phyloP scores from a whole-genome alignment of 2,888 invertebrate species.

The Xiphydria camelus region DNA sequence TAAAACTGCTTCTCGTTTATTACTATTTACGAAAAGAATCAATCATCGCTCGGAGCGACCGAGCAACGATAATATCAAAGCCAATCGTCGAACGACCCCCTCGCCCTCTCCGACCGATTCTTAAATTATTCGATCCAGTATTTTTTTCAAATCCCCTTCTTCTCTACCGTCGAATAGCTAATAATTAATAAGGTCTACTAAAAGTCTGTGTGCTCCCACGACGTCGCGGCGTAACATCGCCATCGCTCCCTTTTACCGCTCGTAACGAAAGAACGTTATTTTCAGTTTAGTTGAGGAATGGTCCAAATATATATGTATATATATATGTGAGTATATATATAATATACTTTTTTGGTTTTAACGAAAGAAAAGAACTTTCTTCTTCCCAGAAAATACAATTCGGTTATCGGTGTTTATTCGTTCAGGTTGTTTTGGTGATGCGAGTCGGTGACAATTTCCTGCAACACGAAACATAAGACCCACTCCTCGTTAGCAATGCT shows the following conservation, averaged over 20 bases:
- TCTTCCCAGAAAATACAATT: conserved; percentile 57
- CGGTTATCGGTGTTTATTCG: conserved; percentile 52
- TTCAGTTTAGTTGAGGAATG: conserved; percentile 56
- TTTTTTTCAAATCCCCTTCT: conserved; percentile 27
- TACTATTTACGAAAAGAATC: conserved; percentile 5
- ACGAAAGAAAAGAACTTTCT: conserved; percentile 57
- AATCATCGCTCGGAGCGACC: conserved; percentile 4
- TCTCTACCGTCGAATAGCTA: conserved; percentile 23
- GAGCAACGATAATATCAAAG: conserved; percentile 1
- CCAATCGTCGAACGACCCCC: not conserved
- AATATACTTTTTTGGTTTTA: conserved; percentile 58
- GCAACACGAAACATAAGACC: conserved; percentile 31
- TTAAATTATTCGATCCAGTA: conserved; percentile 37
- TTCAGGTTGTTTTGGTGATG: conserved; percentile 52
- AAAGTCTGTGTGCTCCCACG: conserved; percentile 33
- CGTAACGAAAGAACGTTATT: conserved; percentile 56
- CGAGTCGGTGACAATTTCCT: conserved; percentile 54
- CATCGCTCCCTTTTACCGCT: conserved; percentile 38
- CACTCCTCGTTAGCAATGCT: too few species aligned
- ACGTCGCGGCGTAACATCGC: conserved; percentile 31
- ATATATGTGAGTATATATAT: conserved; percentile 45
- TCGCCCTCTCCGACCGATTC: conserved; percentile 19
- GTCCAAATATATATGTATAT: conserved; percentile 47
- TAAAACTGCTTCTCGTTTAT: conserved; percentile 10
- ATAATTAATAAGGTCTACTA: conserved; percentile 20